Evolutionary conservation across 2,113 vertebrate genomes (phyloP).

Genomic region (Siniperca chuatsi): DNA sequence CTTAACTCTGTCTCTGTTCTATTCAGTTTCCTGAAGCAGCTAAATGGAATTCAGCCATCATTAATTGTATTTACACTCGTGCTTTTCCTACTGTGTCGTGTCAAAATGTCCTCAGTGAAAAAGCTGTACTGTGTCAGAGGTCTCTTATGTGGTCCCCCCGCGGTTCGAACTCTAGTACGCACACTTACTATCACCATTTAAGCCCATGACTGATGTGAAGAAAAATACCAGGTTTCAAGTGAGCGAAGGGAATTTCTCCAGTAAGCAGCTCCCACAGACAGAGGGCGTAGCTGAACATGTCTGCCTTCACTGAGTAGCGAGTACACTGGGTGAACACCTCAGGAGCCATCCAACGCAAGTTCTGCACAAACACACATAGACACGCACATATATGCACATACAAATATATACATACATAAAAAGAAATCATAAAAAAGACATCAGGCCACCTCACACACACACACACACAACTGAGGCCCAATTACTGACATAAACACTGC

Average conservation of each 20-base stretch:
- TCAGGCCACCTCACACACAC: not conserved
- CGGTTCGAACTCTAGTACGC: not conserved
- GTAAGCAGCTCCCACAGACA: conserved; percentile 97
- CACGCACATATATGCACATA: not conserved
- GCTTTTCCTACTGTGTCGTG: no score
- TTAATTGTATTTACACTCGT: no score
- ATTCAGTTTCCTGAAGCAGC: no score
- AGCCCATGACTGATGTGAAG: not conserved
- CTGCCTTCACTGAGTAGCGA: conserved; percentile 93
- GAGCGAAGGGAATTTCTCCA: conserved; percentile 94
- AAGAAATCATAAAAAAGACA: not conserved
- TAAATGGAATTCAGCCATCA: no score
- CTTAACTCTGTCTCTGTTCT: no score
- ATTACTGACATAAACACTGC: conserved; percentile 61
- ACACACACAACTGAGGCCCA: conserved; percentile 25
- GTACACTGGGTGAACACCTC: conserved; percentile 97
- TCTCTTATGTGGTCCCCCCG: not conserved
- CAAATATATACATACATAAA: not conserved
- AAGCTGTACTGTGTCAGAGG: not conserved
- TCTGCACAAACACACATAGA: conserved; percentile 81
- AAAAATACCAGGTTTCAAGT: conserved; percentile 93
- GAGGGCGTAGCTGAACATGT: conserved; percentile 95
- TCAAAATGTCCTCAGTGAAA: not conserved
- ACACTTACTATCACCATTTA: not conserved
- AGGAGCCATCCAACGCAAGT: conserved; percentile 97